Evolutionary conservation across 2,888 invertebrate genomes (phyloP), one percentile per base, ranked within the genome.

Genomic region (Herminia tarsipennalis): DNA sequence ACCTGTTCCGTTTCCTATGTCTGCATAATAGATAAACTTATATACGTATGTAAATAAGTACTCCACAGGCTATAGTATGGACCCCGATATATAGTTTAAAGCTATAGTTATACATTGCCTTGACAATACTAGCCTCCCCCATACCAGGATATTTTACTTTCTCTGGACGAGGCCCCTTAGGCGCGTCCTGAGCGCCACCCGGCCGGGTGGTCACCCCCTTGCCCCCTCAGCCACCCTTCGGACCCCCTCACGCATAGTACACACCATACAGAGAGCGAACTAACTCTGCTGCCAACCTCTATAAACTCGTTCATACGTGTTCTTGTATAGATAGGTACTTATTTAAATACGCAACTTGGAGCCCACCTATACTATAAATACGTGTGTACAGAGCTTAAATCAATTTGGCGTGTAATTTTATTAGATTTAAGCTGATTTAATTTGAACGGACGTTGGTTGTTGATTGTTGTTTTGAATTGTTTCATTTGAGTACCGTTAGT

Each of bases 121-220:
- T 91, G 90, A 91, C 90, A 91, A 89, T 91, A 86, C 88, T 90
- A 88, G 89, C 88, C 88, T 81, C 88, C 90, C 88, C 80, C 88
- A 87, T 79, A 86, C 88, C 88, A 88, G 89, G 88, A 88, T 88
- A 89, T 87, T 90, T 88, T 88, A 88, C 89, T 91, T 90, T 91
- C 88, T 86, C 90, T 90, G 89, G 89, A 87, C 90, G 88, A 78
- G 83, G 76, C 86, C 89, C 88, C 85, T 85, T 71, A 81, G 86
- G 88, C 88, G 85, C 78, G 78, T 80, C 73, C 76, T 75, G 77
- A 70, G 65, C 74, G 61, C 80, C 81, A 65, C 80, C 76, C 69
- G 56, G 57, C 54, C 62, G 73, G 70, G 66, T 60, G 64, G 63
- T 64, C 56, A 59, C 65, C 60, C 63, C 64, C 62, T 55, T 53